A percentile compares a stretch with the other conserved stretches of the same genome.
Evolutionary conservation across 2,888 invertebrate genomes (phyloP).

Genomic region (Athalia rosae): DNA sequence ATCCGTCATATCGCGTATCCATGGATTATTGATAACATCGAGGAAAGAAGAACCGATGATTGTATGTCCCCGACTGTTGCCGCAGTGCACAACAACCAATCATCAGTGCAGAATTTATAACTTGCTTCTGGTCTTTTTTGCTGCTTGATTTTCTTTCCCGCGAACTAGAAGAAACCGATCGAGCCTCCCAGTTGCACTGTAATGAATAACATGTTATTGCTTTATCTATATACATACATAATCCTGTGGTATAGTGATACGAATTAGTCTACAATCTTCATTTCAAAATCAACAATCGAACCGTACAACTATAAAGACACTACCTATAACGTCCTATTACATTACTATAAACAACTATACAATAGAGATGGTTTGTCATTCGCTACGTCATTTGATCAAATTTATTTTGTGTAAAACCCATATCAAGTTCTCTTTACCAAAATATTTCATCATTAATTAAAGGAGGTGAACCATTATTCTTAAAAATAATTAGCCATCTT

Average conservation of each 20-base stretch:
- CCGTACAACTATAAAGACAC: background rate
- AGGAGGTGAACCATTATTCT: too few relatives aligned
- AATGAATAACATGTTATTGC: constrained; percentile 14
- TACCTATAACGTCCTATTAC: background rate
- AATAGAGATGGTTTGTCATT: too few relatives aligned
- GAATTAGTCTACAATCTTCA: constrained; percentile 1
- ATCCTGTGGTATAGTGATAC: background rate
- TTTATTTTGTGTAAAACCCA: too few relatives aligned
- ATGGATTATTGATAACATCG: background rate
- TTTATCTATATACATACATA: constrained; percentile 11
- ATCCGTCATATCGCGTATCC: background rate
- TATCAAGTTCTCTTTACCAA: too few relatives aligned
- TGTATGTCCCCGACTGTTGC: too few relatives aligned
- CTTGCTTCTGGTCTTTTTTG: background rate
- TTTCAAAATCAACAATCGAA: background rate
- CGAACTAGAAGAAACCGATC: background rate
- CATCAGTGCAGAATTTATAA: background rate
- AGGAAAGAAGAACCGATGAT: too few relatives aligned
- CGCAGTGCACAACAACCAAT: too few relatives aligned
- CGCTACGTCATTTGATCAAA: too few relatives aligned
- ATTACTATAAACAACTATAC: too few relatives aligned
- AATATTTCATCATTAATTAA: too few relatives aligned
- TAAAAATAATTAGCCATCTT: too few relatives aligned
- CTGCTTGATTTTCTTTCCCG: background rate
- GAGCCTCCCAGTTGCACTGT: background rate